phyloP scores from a whole-genome alignment of 2,797 vertebrate species.

The Perdix hodgsoniae region DNA sequence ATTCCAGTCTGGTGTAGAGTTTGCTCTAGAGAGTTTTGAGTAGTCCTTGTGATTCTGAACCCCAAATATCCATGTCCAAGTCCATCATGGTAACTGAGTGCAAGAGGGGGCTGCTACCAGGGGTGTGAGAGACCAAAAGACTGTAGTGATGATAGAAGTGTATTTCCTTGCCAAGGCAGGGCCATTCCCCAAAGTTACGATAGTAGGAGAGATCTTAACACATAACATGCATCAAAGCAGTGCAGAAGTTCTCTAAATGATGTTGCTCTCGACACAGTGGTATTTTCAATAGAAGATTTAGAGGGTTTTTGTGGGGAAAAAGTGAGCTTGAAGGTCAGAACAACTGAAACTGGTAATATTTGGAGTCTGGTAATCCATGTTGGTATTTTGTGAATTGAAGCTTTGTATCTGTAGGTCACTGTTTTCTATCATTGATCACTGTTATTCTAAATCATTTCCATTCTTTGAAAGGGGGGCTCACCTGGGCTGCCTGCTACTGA shows the following conservation, averaged over 20 bases:
- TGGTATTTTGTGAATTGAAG: conserved; percentile 26
- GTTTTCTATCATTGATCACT: not conserved
- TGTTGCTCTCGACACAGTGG: not conserved
- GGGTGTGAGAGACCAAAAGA: not conserved
- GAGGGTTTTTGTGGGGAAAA: not conserved
- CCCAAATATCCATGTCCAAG: not conserved
- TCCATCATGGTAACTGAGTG: too few species aligned
- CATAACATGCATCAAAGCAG: not conserved
- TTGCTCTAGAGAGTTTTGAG: not conserved
- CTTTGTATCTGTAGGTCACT: not conserved
- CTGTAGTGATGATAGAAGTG: not conserved
- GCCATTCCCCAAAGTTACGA: too few species aligned
- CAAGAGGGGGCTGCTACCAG: not conserved
- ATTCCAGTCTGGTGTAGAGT: not conserved
- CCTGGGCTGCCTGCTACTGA: not conserved
- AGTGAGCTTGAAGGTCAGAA: conserved; percentile 3
- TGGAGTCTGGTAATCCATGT: not conserved
- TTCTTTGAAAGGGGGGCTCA: fast-evolving
- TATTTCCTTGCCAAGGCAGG: not conserved
- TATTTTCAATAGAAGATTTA: not conserved
- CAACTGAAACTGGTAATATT: not conserved
- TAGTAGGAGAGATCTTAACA: not conserved
- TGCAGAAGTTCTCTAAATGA: not conserved
- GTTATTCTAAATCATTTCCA: not conserved
- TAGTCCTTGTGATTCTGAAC: not conserved